These are phyloP conservation scores for Microplitis deprimator DNA, from an alignment of 2,888 invertebrate genomes.

Conservation along the genomic window DNA sequence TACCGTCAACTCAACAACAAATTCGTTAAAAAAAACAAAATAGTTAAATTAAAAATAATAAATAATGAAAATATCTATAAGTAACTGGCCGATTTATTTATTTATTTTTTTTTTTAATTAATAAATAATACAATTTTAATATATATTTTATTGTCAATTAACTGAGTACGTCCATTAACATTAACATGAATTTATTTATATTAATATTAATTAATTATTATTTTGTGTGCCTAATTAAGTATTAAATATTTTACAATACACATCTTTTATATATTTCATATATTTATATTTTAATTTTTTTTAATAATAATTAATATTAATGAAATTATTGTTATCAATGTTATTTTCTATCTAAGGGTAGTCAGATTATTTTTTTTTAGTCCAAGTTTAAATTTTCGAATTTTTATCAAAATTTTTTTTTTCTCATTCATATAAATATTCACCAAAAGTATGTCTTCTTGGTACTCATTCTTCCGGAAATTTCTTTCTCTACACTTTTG, in stretches of 20 bases:
- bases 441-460: background rate
- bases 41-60: constrained; percentile 35
- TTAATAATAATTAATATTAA: constrained; percentile 61
- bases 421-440: background rate
- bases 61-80: background rate
- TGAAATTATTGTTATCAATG: too few relatives aligned
- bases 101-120: background rate
- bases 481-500: background rate
- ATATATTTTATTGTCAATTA: background rate
- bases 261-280: constrained; percentile 62
- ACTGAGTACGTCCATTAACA: background rate
- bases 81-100: background rate
- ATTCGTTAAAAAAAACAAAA: constrained; percentile 33
- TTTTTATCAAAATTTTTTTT: background rate
- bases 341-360: too few relatives aligned
- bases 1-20: constrained; percentile 53
- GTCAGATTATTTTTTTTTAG: too few relatives aligned
- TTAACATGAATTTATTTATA: constrained; percentile 1
- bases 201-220: constrained; percentile 48
- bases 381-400: too few relatives aligned
- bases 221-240: constrained; percentile 65
- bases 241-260: constrained; percentile 70
- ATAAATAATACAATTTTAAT: background rate
- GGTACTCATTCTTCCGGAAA: background rate
- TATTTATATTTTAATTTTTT: constrained; percentile 52